A percentile compares a stretch with the other conserved stretches of the same genome.
Evolutionary conservation across 2,888 invertebrate genomes (phyloP).

Genomic region (Tetranychus truncatus): DNA sequence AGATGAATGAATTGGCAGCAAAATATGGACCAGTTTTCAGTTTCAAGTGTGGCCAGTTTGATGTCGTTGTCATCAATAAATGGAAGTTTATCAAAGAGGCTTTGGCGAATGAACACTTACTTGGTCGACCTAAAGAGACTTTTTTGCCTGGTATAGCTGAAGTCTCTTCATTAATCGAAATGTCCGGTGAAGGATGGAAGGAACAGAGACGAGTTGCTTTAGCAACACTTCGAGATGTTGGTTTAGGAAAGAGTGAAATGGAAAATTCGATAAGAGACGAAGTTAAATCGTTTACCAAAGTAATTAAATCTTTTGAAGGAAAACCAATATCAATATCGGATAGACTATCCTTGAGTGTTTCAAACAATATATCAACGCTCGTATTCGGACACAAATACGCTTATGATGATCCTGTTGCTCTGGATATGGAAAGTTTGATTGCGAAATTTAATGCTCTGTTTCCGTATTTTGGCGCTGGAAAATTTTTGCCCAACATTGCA

Average conservation of each 20-base stretch:
- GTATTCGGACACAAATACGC: background rate
- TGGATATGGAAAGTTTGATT: background rate
- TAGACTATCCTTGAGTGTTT: background rate
- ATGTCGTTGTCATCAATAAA: background rate
- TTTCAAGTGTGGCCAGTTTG: background rate
- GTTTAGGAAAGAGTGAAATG: background rate
- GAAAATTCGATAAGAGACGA: background rate
- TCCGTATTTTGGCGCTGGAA: background rate
- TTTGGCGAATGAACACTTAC: background rate
- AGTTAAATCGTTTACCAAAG: background rate
- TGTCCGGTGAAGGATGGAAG: background rate
- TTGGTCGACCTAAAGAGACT: background rate
- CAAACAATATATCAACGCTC: background rate
- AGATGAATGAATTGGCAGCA: background rate
- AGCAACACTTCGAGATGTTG: background rate
- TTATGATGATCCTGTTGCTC: background rate
- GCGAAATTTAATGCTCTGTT: background rate
- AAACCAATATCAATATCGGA: background rate
- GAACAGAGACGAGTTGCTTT: background rate
- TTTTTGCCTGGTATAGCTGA: background rate
- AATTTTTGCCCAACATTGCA: background rate
- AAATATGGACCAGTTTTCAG: slow-evolving; percentile 8
- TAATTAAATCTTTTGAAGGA: background rate
- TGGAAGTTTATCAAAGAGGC: background rate
- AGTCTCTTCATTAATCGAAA: background rate